Evolutionary conservation across 2,113 vertebrate genomes (phyloP).

Genomic region (Canis aureus): DNA sequence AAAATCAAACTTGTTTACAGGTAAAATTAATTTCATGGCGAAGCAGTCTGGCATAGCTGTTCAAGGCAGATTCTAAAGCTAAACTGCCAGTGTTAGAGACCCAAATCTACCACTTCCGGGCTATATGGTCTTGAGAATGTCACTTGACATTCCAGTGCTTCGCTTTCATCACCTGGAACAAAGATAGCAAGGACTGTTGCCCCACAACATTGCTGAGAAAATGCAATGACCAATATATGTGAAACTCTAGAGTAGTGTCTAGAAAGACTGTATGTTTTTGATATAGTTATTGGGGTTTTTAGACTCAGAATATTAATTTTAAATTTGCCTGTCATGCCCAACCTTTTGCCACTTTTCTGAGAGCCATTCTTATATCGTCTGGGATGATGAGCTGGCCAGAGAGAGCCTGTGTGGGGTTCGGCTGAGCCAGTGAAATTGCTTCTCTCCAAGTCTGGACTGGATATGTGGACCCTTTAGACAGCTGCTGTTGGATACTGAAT

Average conservation of each 20-base stretch:
- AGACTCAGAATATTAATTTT: not conserved
- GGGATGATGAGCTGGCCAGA: not conserved
- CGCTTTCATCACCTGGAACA: not conserved
- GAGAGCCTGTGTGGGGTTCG: accelerated
- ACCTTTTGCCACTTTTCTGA: not conserved
- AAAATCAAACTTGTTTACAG: conserved; percentile 1
- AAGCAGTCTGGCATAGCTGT: not conserved
- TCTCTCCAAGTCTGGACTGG: too few species aligned
- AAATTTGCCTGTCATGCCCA: not conserved
- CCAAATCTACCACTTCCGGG: not conserved
- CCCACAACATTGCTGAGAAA: not conserved
- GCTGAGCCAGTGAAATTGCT: not conserved
- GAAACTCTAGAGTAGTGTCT: not conserved
- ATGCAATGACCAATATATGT: not conserved
- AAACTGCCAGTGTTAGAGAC: not conserved
- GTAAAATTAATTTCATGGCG: not conserved
- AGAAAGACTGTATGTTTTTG: not conserved
- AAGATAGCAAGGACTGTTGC: not conserved
- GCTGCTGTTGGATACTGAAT: not conserved
- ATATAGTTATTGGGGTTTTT: not conserved
- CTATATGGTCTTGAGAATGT: not conserved
- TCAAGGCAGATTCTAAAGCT: not conserved
- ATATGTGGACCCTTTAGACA: not conserved
- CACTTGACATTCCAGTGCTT: not conserved
- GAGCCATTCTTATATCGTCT: not conserved